Base-by-base conservation (phyloP, 2,113 vertebrate species). In the Passer domesticus region DNA sequence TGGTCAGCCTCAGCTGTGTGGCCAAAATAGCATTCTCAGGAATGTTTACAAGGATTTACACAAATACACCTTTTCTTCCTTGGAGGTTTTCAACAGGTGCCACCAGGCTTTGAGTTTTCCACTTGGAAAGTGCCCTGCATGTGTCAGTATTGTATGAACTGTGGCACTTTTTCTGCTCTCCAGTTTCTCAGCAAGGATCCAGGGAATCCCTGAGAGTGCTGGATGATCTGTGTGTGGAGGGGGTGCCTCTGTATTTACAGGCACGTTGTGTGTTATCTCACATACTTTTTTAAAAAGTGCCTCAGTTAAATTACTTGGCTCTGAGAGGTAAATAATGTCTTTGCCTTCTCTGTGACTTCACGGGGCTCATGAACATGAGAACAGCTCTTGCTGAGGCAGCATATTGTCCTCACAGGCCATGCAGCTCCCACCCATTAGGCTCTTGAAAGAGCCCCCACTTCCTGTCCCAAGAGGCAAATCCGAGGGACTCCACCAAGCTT, bases 21-120 rank as follows among this genome's bases (percentile, higher is more conserved):
- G 69, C 52, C n/a, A 31, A 87, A 83, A 50, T 5, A 58, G 35
- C 10, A 8, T 68, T 91, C 73, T 64, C 35, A 49, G 56, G 78
- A 84, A 74, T 72, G 79, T 87, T 86, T 80, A 59, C 60, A 79
- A 56, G 56, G 77, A 73, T 46, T 53, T 52, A 63, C 25, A 46
- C 56, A 86, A 41, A 55, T 27, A 70, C 11, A 9, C 10, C n/a
- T 79, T 66, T 66, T 33, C 28, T 73, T 72, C n/a, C 72, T 53
- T 39, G 56, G 44, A 81, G 58, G 19, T 66, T 89, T 92, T 77
- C 49, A 73, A 15, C 75, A 80, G 46, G 43, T 63, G 64, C 58
- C 37, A 23, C 30, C 47, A 56, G 47, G 46, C 27, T 78, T 67
- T 74, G 64, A 66, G 33, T 66, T 90, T 94, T 73, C 83, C 10